Evolutionary conservation across 2,797 vertebrate species (phyloP).

Genomic region (Enteromius unitaeniatus): DNA sequence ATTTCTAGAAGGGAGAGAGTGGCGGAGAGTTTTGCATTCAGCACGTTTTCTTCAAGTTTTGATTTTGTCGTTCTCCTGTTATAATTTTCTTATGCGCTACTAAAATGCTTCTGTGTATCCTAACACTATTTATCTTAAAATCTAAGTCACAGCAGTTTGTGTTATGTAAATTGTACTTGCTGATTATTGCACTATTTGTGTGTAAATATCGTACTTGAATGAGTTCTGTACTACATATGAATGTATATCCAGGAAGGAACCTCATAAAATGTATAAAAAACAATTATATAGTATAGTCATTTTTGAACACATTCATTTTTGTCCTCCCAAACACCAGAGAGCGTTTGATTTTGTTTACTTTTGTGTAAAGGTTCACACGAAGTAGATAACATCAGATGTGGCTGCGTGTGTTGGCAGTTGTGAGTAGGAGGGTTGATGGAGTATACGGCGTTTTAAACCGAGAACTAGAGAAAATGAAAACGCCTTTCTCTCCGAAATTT

Average conservation of each 20-base stretch:
- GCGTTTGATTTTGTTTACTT: constrained; percentile 2
- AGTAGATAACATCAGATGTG: constrained; percentile 28
- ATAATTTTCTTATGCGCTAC: background rate
- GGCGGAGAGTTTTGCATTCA: background rate
- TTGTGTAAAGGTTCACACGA: background rate
- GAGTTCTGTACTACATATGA: constrained; percentile 28
- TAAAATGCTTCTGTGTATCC: constrained; percentile 26
- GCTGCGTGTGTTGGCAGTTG: constrained; percentile 27
- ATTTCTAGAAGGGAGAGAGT: background rate
- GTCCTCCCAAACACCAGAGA: background rate
- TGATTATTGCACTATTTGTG: constrained; percentile 27
- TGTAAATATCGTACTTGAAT: constrained; percentile 19
- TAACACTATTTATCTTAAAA: constrained; percentile 38
- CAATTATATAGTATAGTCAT: background rate
- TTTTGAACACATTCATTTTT: constrained; percentile 1
- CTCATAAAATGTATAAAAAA: background rate
- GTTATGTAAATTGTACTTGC: background rate
- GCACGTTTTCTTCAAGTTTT: background rate
- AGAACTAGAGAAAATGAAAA: constrained; percentile 18
- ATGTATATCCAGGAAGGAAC: constrained; percentile 10
- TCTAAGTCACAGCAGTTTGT: background rate
- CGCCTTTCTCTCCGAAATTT: constrained; percentile 1
- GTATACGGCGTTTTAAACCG: background rate
- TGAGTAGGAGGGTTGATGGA: constrained; percentile 30
- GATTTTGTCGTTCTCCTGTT: background rate